Evolutionary conservation across 2,888 invertebrate genomes (phyloP), one percentile per base, ranked within the genome.

Genomic region (Caenorhabditis sp.): DNA sequence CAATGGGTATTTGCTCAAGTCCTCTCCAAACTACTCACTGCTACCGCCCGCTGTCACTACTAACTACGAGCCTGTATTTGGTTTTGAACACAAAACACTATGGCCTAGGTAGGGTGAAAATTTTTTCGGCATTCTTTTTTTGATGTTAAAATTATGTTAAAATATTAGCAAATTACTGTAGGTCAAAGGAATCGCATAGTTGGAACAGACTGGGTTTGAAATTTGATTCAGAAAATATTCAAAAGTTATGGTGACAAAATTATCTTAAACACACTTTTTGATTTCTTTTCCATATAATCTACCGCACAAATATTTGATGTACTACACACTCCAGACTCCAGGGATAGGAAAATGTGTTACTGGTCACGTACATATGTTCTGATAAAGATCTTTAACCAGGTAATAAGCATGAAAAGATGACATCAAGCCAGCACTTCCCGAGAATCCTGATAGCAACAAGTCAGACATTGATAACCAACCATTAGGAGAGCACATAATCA

Each of bases 1-100:
- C 50, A 32, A 55, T 40, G 61, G 47, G 28, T 74, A 56, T 72
- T 72, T 72, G 64, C 44, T 72, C 72, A 72, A 62, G 44, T 32
- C 61, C 70, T 71, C 70, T 71, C 53, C 70, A 71, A 71, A 71
- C 70, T 61, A 71, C 62, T 61, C 70, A 40, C 40, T 44, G 70
- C 70, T 71, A 71, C 70, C 70, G 70, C 51, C 24, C 61, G 40
- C 62, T 55, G 50, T 37, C 70, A 40, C 62, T 44, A 71, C 62
- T 71, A 71, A 71, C 70, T 71, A 71, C 70, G 60, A 71, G 58
- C 15, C 24, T 60, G 15, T 60, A 61, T 70, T 71, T 71, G 62
- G 61, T 28, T 71, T 71, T 20, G 70, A 58, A 62, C 61, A 71
- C 70, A 55, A 71, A 61, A 61, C 61, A 60, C 61, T 70, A 40